A percentile compares a stretch with the other conserved stretches of the same genome.
phyloP scores from a whole-genome alignment of 2,113 vertebrate species.

The Centropus unirufus region DNA sequence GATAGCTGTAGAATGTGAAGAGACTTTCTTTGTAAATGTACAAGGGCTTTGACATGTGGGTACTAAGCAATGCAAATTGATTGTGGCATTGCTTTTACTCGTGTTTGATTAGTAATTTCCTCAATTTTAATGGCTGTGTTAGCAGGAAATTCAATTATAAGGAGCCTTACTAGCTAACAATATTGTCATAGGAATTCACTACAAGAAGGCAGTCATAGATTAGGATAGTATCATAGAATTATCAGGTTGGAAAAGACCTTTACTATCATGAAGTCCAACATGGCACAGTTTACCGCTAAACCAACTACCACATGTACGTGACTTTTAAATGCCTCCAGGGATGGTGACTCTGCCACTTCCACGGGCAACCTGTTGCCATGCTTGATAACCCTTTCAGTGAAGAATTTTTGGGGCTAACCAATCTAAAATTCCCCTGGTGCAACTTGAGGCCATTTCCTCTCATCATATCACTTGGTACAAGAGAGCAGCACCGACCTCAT shows the following conservation, averaged over 20 bases:
- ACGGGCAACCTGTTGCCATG: background rate
- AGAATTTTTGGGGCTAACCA: background rate
- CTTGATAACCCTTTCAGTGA: no score
- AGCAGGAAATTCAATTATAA: background rate
- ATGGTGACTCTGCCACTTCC: background rate
- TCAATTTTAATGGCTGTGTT: background rate
- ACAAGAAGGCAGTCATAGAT: background rate
- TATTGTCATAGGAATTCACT: background rate
- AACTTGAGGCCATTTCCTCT: background rate
- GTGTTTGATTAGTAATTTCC: background rate
- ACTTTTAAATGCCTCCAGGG: background rate
- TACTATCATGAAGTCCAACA: background rate
- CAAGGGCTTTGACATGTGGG: background rate
- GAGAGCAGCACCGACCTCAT: background rate
- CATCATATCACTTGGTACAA: background rate
- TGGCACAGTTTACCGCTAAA: background rate
- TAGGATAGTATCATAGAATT: background rate
- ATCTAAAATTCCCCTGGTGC: no score
- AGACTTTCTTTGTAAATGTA: background rate
- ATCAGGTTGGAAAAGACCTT: background rate
- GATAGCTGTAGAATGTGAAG: background rate
- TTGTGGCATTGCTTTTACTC: background rate
- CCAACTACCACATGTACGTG: accelerated
- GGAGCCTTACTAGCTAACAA: background rate
- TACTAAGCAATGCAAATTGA: background rate